A percentile compares a stretch with the other conserved stretches of the same genome.
phyloP scores from a whole-genome alignment of 2,113 vertebrate genomes.

The Pangasianodon hypophthalmus region DNA sequence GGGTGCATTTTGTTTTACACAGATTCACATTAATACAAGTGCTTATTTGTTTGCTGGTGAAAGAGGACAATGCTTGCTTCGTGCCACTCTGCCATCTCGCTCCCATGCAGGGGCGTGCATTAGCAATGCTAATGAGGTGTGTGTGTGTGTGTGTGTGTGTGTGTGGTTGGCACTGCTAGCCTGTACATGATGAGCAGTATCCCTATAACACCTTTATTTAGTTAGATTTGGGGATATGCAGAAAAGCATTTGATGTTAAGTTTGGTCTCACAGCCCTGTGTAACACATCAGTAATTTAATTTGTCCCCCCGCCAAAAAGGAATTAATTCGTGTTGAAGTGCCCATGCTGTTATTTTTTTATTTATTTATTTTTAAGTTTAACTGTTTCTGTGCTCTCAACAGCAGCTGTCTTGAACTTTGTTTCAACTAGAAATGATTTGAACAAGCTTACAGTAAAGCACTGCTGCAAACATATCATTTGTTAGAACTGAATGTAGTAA shows the following conservation, averaged over 20 bases:
- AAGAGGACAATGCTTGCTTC: slow-evolving; percentile 37
- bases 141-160: background rate
- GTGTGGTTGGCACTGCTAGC: slow-evolving; percentile 3
- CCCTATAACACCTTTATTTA: background rate
- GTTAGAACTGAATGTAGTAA: background rate
- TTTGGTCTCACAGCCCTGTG: background rate
- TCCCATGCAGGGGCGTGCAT: slow-evolving; percentile 32
- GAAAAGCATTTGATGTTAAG: background rate
- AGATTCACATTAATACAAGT: slow-evolving; percentile 23
- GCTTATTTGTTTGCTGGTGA: slow-evolving; percentile 34
- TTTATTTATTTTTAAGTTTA: background rate
- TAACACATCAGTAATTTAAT: background rate
- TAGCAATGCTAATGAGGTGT: slow-evolving; percentile 45
- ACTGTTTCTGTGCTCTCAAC: background rate
- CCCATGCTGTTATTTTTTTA: background rate
- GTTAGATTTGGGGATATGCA: background rate
- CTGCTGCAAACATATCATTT: background rate
- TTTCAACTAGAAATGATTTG: background rate
- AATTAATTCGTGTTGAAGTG: background rate
- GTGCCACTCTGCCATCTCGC: slow-evolving; percentile 15
- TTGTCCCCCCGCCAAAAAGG: too few relatives aligned
- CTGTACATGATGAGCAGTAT: background rate
- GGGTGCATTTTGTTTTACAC: background rate
- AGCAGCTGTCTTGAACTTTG: background rate
- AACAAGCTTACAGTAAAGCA: background rate